Evolutionary conservation across 1,140 invertebrate species (phyloP).

Genomic region (Scaptomyza montana): DNA sequence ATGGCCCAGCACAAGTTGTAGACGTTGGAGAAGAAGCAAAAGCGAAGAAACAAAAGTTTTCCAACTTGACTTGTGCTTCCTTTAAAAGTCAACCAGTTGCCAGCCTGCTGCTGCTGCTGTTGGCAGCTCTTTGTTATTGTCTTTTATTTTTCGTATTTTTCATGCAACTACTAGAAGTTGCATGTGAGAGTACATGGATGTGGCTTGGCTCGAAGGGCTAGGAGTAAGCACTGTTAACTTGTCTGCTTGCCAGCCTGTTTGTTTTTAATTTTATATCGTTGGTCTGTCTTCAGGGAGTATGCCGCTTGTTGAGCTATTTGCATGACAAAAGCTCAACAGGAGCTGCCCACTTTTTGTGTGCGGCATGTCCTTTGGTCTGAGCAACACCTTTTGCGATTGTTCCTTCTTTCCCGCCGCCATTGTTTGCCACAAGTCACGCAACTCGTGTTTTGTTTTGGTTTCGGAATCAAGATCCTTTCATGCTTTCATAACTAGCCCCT

Average conservation of each 20-base stretch:
- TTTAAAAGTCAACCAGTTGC: constrained; percentile 70
- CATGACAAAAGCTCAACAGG: constrained; percentile 69
- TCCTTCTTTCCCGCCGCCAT: constrained; percentile 3
- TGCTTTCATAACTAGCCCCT: constrained; percentile 41
- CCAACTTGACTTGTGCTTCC: constrained; percentile 72
- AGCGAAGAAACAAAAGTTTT: constrained; percentile 64
- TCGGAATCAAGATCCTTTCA: constrained; percentile 29
- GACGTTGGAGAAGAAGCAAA: constrained; percentile 1
- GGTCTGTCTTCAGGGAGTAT: constrained; percentile 34
- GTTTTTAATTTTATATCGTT: constrained; percentile 64
- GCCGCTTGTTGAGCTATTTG: constrained; percentile 69
- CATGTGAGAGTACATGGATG: constrained; percentile 35
- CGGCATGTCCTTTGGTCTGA: constrained; percentile 38
- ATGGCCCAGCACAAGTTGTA: constrained; percentile 7
- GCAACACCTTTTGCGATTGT: constrained; percentile 43
- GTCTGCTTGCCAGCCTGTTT: constrained; percentile 44
- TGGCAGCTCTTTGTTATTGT: constrained; percentile 64
- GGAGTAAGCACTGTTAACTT: constrained; percentile 47
- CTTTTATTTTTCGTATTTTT: constrained; percentile 23
- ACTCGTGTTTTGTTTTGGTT: constrained; percentile 30
- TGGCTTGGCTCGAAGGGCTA: constrained; percentile 1
- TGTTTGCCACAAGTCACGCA: constrained; percentile 56
- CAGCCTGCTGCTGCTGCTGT: constrained; percentile 49
- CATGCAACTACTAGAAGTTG: constrained; percentile 32
- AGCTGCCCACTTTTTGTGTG: constrained; percentile 31